Base-by-base conservation (phyloP, 2,888 invertebrate species). In the Spilosoma lubricipeda region DNA sequence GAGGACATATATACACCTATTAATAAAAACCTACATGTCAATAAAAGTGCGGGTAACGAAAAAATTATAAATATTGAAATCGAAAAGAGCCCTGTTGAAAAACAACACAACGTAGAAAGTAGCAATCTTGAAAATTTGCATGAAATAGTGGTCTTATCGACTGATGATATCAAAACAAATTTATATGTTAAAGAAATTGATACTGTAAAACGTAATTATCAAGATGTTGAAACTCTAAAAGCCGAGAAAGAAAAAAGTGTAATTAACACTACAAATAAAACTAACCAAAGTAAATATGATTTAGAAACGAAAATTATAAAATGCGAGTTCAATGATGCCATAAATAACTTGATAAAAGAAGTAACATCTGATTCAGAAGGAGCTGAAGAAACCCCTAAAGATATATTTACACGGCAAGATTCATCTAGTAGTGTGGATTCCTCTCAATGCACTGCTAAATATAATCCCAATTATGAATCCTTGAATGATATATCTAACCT, bases 361-460 rank as follows among this genome's bases (percentile, higher is more conserved):
- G 94, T 95, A 52, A 85, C 87, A 30, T 93, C 92, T 48, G 94
- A 94, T 86, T 90, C 93, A 27, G 93, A 95, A 86, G 86, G 77
- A 72, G 65, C n/a, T 8, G 88, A 87, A 78, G 92, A 92, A 77
- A 89, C 83, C 79, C 70, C 80, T n/a, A 92, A 90, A 84, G 92
- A 92, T 13, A 82, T 76, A 42, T 91, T 93, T 78, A 88, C 90
- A 68, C 96, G 97, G 72, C 96, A 96, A 90, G 96, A 97, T 88
- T 97, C 97, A 67, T 94, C 96, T 72, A 96, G 96, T 87, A 97
- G 97, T 86, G 95, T 96, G 84, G 96, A 96, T 88, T 97, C 97
- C 74, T 97, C 97, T 77, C 96, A 97, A 84, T 97, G 97, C 89
- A 98, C 98, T 48, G 97, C 97, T 77, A 97, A 97, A 89, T 97